Base-by-base conservation (phyloP, 2,888 invertebrate genomes). In the Oasisia sp. region DNA sequence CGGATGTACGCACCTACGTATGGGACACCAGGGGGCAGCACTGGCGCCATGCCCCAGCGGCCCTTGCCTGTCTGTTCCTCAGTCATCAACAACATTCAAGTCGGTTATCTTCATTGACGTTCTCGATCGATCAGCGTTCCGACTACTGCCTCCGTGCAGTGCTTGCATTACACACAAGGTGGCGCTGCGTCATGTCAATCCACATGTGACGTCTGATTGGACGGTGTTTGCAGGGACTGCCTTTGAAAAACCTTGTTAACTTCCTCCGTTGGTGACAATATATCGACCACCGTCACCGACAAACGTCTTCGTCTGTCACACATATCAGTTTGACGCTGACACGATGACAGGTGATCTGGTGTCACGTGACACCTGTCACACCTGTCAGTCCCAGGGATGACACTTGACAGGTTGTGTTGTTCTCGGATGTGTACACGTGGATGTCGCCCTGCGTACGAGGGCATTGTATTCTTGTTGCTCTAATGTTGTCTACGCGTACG, bases 361-460 rank as follows among this genome's bases (percentile, higher is more conserved):
- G 74, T 74, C 74, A 74, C n/a, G 74, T n/a, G 74, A 74, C 74
- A 74, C 74, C 74, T 74, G 74, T 74, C 74, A 74, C 74, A 74
- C 74, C 74, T 74, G 74, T 74, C 74, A 74, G 74, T 74, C 74
- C 74, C 74, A 74, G 74, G 74, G 74, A 74, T 74, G 74, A 74
- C 74, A 74, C 27, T 74, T 74, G 74, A 74, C 74, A 74, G n/a
- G 74, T 74, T 27, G 74, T 74, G 27, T 74, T 74, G 27, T 19
- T 74, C 74, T 27, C 27, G 27, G 4, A 7, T 74, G 74, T 74
- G 7, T 27, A 74, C n/a, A 5, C 74, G 74, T 74, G 74, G 74
- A 74, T 74, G 74, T 74, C n/a, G 74, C 74, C 74, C 38, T 27
- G 27, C 74, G 27, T 74, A 27, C 74, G 74, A 27, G 74, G 74